These are phyloP conservation scores for Tanytarsus gracilentus DNA, from an alignment of 2,888 invertebrate species.

Conservation along the genomic window DNA sequence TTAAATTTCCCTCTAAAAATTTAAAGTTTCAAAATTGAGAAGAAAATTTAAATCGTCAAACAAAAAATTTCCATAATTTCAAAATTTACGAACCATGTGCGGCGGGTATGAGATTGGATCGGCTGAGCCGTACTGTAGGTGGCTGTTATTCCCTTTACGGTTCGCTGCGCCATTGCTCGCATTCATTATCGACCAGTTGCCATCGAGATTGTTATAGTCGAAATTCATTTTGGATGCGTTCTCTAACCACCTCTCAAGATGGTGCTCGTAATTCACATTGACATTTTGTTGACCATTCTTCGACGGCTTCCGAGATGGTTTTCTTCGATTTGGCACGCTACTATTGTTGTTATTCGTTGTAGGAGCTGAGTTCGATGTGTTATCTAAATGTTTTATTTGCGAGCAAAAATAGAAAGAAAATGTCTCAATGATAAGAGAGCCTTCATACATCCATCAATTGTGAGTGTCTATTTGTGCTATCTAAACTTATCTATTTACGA, in stretches of 20 bases:
- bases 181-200: constrained; percentile 14
- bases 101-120: constrained; percentile 23
- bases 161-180: background rate
- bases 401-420: background rate
- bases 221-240: constrained; percentile 25
- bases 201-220: constrained; percentile 12
- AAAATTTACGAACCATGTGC: constrained; percentile 15
- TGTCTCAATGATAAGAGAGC: background rate
- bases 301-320: background rate
- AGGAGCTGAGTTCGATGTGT: background rate
- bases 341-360: background rate
- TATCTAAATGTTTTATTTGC: background rate
- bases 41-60: background rate
- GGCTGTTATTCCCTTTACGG: constrained; percentile 3
- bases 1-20: background rate
- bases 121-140: background rate
- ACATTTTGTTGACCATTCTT: constrained; percentile 1
- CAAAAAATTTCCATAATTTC: background rate
- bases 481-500: too few species aligned
- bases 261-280: constrained; percentile 23
- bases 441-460: too few species aligned
- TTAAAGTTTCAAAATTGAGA: background rate
- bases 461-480: too few species aligned
- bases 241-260: constrained; percentile 24
- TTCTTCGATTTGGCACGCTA: background rate